Conservation (phyloP, 2,113 vertebrate species). For the Trogon melanurus region DNA sequence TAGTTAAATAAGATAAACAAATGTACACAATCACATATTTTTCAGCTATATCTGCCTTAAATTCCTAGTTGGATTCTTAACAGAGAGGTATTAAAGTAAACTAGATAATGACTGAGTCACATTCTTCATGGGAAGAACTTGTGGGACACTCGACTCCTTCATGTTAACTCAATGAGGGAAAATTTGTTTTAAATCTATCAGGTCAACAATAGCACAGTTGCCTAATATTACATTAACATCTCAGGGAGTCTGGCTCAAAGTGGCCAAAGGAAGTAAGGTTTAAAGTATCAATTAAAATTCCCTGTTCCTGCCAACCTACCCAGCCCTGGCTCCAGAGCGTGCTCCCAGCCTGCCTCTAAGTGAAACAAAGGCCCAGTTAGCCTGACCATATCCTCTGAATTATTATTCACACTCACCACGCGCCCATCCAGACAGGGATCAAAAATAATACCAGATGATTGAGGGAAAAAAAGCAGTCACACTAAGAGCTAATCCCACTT, state of each 20-base stretch:
- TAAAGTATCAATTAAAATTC: conserved; percentile 68
- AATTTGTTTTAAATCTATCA: conserved; percentile 19
- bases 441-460: conserved; percentile 39
- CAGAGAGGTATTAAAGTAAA: conserved; percentile 21
- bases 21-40: background rate
- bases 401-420: background rate
- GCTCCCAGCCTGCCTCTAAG: background rate
- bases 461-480: conserved; percentile 14
- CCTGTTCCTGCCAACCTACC: conserved; percentile 21
- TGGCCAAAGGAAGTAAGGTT: conserved; percentile 34
- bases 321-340: conserved; percentile 17
- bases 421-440: background rate
- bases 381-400: background rate
- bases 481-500: conserved; percentile 2
- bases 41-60: background rate
- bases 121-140: conserved; percentile 1
- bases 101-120: background rate
- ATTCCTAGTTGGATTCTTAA: background rate
- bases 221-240: conserved; percentile 32
- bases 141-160: background rate
- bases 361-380: conserved; percentile 30
- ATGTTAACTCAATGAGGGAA: background rate
- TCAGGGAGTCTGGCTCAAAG: conserved; percentile 6
- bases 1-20: background rate
- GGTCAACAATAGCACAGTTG: conserved; percentile 11